A percentile compares a stretch with the other conserved stretches of the same genome.
These are phyloP conservation scores for Paraescarpia echinospica DNA, from an alignment of 1,140 invertebrate species.

Conservation along the genomic window DNA sequence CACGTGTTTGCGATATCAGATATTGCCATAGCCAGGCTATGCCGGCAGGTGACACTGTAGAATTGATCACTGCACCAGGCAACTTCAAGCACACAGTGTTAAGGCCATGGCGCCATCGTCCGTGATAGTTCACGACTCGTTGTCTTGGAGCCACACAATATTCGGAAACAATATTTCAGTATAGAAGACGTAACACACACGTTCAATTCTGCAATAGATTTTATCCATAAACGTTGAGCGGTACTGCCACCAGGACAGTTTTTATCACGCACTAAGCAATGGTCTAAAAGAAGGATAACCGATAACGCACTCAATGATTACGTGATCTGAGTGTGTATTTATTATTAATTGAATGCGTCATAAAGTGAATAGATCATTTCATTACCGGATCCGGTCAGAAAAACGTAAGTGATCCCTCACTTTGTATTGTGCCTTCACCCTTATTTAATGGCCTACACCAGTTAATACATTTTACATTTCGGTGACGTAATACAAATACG, in stretches of 20 bases:
- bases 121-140: neutral
- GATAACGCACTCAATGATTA: neutral
- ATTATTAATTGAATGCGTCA: neutral
- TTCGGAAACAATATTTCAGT: neutral
- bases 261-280: no score
- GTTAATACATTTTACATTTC: no score
- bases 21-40: neutral
- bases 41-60: neutral
- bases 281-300: no score
- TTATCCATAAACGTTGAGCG: no score
- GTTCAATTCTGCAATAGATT: no score
- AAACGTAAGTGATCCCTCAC: neutral
- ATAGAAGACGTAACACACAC: no score
- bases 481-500: no score
- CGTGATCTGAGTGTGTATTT: neutral
- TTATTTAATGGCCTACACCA: no score
- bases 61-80: neutral
- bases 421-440: no score
- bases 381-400: no score
- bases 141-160: neutral
- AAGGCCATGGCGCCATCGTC: neutral
- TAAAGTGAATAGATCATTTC: no score
- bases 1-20: neutral
- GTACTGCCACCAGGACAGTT: no score
- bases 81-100: neutral